Percentiles rank a stretch among this genome's conserved stretches.
Evolutionary conservation across 2,888 invertebrate genomes (phyloP).

Genomic region (Artemia sinica): DNA sequence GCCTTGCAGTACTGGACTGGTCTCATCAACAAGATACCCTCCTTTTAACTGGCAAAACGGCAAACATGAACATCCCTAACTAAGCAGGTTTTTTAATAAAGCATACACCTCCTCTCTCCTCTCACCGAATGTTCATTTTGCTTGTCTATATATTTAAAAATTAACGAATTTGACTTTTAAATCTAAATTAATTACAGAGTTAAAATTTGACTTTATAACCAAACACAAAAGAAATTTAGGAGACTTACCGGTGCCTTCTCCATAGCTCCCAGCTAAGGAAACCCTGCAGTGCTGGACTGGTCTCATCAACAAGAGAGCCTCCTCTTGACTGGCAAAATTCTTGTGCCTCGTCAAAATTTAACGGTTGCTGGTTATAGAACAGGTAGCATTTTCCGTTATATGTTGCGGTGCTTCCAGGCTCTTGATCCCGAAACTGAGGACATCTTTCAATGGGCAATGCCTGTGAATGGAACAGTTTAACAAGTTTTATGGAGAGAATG

Average conservation of each 20-base stretch:
- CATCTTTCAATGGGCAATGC: constrained; percentile 78
- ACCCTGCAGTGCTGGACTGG: constrained; percentile 79
- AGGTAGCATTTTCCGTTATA: constrained; percentile 90
- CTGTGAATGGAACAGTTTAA: constrained; percentile 31
- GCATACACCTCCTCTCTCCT: too few relatives aligned
- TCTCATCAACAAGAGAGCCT: constrained; percentile 71
- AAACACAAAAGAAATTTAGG: not conserved
- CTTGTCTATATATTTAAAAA: too few relatives aligned
- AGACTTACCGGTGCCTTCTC: constrained; percentile 55
- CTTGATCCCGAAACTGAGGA: constrained; percentile 78
- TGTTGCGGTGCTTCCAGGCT: constrained; percentile 75
- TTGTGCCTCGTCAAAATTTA: constrained; percentile 58
- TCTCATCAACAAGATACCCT: constrained; percentile 71
- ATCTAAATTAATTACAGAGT: too few relatives aligned
- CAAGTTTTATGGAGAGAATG: not conserved
- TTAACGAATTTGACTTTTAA: too few relatives aligned
- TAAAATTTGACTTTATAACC: too few relatives aligned
- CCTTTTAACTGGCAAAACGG: constrained; percentile 66
- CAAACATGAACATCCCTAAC: too few relatives aligned
- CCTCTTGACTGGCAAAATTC: constrained; percentile 62
- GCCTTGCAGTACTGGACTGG: constrained; percentile 79
- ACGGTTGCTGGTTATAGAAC: constrained; percentile 71
- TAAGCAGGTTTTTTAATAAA: too few relatives aligned
- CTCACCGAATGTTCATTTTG: too few relatives aligned
- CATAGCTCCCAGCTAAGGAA: constrained; percentile 88